Evolutionary conservation across 1,140 invertebrate genomes (phyloP).

Genomic region (Plectrocnemia conspersa): DNA sequence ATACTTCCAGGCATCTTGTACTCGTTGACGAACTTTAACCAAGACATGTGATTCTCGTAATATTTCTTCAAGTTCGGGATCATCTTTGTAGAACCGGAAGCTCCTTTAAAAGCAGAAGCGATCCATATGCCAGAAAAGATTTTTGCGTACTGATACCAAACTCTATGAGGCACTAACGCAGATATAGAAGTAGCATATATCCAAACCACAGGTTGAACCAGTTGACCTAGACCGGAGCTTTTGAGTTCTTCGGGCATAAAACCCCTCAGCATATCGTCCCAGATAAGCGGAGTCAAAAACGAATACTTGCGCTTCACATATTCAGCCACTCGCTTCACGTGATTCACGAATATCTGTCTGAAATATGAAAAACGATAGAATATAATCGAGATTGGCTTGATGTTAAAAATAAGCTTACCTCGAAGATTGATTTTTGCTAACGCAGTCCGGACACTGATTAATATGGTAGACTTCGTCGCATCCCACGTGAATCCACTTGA

Average conservation of each 20-base stretch:
- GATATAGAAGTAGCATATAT: conserved; percentile 63
- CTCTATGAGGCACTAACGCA: conserved; percentile 35
- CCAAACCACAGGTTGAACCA: conserved; percentile 87
- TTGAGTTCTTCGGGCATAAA: conserved; percentile 63
- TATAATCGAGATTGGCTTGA: conserved; percentile 61
- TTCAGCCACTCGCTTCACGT: conserved; percentile 60
- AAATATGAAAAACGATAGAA: conserved; percentile 37
- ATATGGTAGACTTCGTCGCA: conserved; percentile 81
- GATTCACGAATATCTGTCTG: conserved; percentile 65
- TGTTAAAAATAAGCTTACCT: conserved; percentile 40
- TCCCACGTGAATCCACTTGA: conserved; percentile 73
- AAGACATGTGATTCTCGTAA: conserved; percentile 42
- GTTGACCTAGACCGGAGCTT: conserved; percentile 63
- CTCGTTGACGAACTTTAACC: conserved; percentile 40
- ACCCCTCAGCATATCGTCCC: conserved; percentile 91
- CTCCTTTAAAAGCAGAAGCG: conserved; percentile 89
- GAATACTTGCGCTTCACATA: conserved; percentile 62
- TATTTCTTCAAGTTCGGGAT: conserved; percentile 50
- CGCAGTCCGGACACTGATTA: conserved; percentile 62
- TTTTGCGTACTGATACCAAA: conserved; percentile 27
- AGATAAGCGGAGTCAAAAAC: conserved; percentile 73
- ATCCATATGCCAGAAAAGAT: conserved; percentile 66
- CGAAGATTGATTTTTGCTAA: conserved; percentile 28
- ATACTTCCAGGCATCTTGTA: conserved; percentile 41
- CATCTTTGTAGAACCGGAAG: conserved; percentile 73